Conservation (phyloP, 2,797 vertebrate species). For the Spinibarbus caldwelli region DNA sequence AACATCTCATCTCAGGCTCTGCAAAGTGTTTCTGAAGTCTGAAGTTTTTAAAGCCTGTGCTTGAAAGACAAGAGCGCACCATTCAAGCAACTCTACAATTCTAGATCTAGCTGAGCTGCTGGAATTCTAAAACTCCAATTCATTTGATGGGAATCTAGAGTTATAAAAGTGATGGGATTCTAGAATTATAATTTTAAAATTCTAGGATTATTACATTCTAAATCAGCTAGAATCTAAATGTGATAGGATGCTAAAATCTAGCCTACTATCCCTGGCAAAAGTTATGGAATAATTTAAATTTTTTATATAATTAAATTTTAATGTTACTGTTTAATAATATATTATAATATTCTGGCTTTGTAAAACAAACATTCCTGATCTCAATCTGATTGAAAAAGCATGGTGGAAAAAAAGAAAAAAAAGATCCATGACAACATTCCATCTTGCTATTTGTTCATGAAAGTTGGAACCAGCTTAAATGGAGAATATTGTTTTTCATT, state of each 20-base stretch:
- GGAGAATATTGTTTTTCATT: background rate
- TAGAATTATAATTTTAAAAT: background rate
- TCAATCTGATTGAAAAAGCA: background rate
- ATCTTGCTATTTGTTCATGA: background rate
- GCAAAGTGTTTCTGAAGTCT: background rate
- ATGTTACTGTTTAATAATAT: background rate
- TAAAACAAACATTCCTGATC: background rate
- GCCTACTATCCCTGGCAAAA: background rate
- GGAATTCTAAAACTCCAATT: background rate
- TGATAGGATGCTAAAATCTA: background rate
- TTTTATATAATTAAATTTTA: background rate
- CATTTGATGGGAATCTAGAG: background rate
- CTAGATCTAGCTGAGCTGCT: background rate
- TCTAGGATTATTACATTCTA: background rate
- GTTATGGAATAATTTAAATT: background rate
- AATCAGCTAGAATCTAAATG: background rate
- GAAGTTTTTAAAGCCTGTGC: conserved; percentile 27
- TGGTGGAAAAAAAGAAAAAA: background rate
- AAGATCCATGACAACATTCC: background rate
- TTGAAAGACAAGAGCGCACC: background rate
- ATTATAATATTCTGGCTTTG: background rate
- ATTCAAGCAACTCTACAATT: background rate
- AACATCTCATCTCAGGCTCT: background rate
- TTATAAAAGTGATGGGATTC: background rate
- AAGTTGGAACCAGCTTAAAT: background rate